Conservation (phyloP, 2,888 invertebrate species). For the Piscicola geometra region DNA sequence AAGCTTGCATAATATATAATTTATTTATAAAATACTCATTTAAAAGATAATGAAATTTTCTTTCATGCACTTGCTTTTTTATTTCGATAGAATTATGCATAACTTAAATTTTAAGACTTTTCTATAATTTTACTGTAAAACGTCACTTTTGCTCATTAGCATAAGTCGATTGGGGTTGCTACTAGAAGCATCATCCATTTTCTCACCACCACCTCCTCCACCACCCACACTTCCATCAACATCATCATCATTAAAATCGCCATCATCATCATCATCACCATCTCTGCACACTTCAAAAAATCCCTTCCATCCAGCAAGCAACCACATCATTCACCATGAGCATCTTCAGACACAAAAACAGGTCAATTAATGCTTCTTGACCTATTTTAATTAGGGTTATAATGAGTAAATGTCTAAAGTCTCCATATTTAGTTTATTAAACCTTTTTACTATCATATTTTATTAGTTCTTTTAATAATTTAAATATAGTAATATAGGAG, state of each 20-base stretch:
- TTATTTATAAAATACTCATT: too few species aligned
- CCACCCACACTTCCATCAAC: constrained; percentile 2
- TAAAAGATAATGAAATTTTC: too few species aligned
- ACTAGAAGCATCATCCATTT: constrained; percentile 1
- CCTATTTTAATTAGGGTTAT: neutral
- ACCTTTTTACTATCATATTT: neutral
- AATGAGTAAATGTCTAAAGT: too few species aligned
- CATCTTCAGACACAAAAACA: neutral
- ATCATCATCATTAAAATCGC: constrained; percentile 10
- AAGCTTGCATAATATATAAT: too few species aligned
- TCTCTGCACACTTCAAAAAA: constrained; percentile 12
- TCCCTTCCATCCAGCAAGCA: neutral
- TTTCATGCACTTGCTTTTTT: too few species aligned
- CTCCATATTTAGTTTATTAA: too few species aligned
- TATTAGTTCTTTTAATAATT: neutral
- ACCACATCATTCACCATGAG: constrained; percentile 1
- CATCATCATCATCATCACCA: constrained; percentile 29
- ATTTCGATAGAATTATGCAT: too few species aligned
- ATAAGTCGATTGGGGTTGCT: too few species aligned
- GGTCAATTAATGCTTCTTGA: too few species aligned
- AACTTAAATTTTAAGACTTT: too few species aligned
- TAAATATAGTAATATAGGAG: too few species aligned
- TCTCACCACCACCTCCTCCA: neutral
- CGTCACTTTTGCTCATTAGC: constrained; percentile 14
- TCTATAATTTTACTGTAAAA: constrained; percentile 15